Percentiles rank a stretch among this genome's conserved stretches.
Evolutionary conservation across 2,113 vertebrate species (phyloP).

Genomic region (Struthio camelus): DNA sequence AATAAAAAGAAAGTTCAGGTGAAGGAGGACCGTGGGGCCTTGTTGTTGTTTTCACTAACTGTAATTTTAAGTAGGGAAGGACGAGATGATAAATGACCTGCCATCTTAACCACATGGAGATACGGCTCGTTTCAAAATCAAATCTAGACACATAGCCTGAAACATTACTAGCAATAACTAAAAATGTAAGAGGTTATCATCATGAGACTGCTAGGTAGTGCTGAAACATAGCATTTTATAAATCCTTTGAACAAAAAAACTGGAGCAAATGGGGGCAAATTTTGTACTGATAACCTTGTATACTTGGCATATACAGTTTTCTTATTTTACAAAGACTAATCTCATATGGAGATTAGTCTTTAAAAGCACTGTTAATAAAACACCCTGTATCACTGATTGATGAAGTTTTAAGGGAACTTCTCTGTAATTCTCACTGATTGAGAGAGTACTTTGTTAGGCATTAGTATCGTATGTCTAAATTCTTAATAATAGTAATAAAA

Average conservation of each 20-base stretch:
- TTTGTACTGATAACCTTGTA: slow-evolving; percentile 67
- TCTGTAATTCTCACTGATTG: neutral
- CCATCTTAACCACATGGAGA: neutral
- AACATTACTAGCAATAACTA: neutral
- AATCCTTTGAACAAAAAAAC: slow-evolving; percentile 1
- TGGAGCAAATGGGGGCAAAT: slow-evolving; percentile 41
- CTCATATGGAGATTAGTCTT: slow-evolving; percentile 25
- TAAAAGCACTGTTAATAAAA: slow-evolving; percentile 37
- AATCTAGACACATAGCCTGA: neutral
- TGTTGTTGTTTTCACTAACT: neutral
- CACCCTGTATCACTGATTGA: neutral
- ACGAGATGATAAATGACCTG: neutral
- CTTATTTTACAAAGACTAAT: slow-evolving; percentile 43
- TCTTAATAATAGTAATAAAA: neutral
- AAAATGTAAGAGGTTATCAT: neutral
- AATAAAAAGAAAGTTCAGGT: neutral
- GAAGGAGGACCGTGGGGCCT: neutral
- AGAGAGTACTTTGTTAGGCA: neutral
- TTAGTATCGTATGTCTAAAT: neutral
- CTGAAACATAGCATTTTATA: slow-evolving; percentile 3
- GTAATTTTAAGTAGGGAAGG: neutral
- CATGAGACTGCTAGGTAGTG: neutral
- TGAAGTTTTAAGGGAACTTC: neutral
- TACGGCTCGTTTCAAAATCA: slow-evolving; percentile 10
- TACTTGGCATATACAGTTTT: slow-evolving; percentile 58